These are phyloP conservation scores for Sisyra terminalis DNA, from an alignment of 2,888 invertebrate species.

Conservation along the genomic window DNA sequence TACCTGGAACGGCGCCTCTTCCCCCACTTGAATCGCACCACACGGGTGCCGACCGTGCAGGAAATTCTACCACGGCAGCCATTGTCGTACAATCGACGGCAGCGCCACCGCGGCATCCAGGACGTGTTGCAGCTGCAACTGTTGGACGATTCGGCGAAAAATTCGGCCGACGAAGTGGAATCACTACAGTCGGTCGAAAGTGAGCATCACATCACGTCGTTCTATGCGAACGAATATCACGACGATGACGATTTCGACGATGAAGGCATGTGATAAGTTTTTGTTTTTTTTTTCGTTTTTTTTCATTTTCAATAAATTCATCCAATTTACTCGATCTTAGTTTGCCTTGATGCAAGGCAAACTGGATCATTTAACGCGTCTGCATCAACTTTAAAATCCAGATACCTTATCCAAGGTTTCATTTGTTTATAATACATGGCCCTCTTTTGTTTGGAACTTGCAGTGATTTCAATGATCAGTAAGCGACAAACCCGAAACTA, in stretches of 20 bases:
- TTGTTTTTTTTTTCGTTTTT: background rate
- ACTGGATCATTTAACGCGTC: too few species aligned
- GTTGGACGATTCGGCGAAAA: conserved; percentile 7
- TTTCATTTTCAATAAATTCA: too few species aligned
- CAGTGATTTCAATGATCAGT: too few species aligned
- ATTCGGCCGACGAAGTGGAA: conserved; percentile 24
- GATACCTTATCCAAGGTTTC: too few species aligned
- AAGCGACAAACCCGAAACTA: too few species aligned
- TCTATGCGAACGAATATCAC: conserved; percentile 28
- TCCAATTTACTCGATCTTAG: too few species aligned
- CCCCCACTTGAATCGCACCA: conserved; percentile 29
- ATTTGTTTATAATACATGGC: too few species aligned
- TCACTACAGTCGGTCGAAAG: conserved; percentile 53
- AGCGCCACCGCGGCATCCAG: conserved; percentile 15
- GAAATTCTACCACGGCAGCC: conserved; percentile 40
- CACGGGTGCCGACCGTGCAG: conserved; percentile 40
- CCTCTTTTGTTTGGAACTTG: too few species aligned
- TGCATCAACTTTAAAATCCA: too few species aligned
- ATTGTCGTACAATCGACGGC: background rate
- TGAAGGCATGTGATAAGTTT: conserved; percentile 26
- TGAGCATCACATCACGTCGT: conserved; percentile 38
- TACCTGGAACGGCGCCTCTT: conserved; percentile 54
- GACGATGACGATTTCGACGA: conserved; percentile 24
- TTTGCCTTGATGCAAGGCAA: too few species aligned
- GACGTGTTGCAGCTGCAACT: conserved; percentile 9